Percentiles rank a stretch among this genome's conserved stretches.
phyloP scores from a whole-genome alignment of 1,140 invertebrate genomes.

The Procambarus virginalis region DNA sequence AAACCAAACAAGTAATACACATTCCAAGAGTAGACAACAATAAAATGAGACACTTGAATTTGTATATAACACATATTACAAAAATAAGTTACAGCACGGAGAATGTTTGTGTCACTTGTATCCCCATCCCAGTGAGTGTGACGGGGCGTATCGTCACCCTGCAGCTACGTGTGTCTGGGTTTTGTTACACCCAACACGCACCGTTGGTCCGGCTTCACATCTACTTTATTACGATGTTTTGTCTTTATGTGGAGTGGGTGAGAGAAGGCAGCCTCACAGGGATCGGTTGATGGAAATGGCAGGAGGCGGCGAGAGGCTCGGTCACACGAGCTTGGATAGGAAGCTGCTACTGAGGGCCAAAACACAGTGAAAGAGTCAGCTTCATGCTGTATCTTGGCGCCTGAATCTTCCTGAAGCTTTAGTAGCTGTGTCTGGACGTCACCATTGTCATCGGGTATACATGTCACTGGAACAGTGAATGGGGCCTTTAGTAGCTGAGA shows the following conservation, averaged over 20 bases:
- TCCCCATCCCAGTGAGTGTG: no score
- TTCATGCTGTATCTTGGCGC: neutral
- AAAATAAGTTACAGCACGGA: no score
- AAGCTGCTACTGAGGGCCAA: conserved; percentile 45
- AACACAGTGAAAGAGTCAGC: conserved; percentile 20
- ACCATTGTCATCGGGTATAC: conserved; percentile 31
- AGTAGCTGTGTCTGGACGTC: conserved; percentile 2
- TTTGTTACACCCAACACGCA: conserved; percentile 36
- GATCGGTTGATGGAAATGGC: conserved; percentile 39
- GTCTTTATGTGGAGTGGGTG: conserved; percentile 14
- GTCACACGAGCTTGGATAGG: conserved; percentile 34
- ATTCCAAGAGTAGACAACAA: no score
- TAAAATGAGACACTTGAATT: no score
- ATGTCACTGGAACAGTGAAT: conserved; percentile 16
- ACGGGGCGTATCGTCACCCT: neutral
- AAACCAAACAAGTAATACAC: no score
- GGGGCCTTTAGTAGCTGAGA: conserved; percentile 6
- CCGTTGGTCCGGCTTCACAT: conserved; percentile 6
- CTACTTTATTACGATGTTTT: conserved; percentile 18
- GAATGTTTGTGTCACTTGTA: no score
- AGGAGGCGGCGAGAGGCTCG: conserved; percentile 11
- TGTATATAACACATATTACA: no score
- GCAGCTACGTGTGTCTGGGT: conserved; percentile 24
- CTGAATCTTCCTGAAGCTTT: conserved; percentile 1
- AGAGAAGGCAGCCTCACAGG: conserved; percentile 40